phyloP scores from a whole-genome alignment of 2,797 vertebrate genomes.

The Dryobates pubescens region DNA sequence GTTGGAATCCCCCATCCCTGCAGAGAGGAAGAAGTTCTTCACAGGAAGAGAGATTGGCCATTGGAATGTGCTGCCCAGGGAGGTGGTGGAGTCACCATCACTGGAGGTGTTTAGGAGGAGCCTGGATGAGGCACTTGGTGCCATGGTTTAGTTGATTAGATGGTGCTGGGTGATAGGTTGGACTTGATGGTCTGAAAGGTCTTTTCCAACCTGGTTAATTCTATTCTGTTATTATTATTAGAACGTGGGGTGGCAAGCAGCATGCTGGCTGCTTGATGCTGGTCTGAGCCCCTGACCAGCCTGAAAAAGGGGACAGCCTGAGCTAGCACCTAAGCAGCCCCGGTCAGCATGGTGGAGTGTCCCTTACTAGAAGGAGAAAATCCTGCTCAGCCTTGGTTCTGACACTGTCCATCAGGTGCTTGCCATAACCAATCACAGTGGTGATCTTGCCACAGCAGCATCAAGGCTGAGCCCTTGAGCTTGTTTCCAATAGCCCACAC shows the following conservation, averaged over 20 bases:
- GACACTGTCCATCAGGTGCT: background rate
- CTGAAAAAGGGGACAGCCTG: background rate
- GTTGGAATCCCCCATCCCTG: too few species aligned
- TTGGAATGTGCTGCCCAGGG: too few species aligned
- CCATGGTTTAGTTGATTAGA: too few species aligned
- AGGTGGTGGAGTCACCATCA: too few species aligned
- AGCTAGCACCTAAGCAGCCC: background rate
- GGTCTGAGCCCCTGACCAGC: background rate
- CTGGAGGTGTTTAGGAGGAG: too few species aligned
- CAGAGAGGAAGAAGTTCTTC: too few species aligned
- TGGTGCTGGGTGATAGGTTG: too few species aligned
- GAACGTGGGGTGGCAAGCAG: rapidly evolving
- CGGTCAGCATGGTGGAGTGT: background rate
- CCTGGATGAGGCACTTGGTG: too few species aligned
- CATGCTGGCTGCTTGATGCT: background rate
- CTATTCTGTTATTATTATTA: too few species aligned
- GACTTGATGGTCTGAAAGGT: too few species aligned
- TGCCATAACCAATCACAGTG: rapidly evolving
- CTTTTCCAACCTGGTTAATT: too few species aligned
- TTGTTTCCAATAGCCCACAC: background rate
- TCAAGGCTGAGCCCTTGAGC: rapidly evolving
- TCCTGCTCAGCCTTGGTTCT: background rate
- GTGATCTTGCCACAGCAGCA: rapidly evolving
- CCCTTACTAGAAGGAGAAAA: background rate
- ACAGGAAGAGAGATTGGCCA: too few species aligned